Base-by-base conservation (phyloP, 2,888 invertebrate genomes). In the Eupithecia subfuscata region DNA sequence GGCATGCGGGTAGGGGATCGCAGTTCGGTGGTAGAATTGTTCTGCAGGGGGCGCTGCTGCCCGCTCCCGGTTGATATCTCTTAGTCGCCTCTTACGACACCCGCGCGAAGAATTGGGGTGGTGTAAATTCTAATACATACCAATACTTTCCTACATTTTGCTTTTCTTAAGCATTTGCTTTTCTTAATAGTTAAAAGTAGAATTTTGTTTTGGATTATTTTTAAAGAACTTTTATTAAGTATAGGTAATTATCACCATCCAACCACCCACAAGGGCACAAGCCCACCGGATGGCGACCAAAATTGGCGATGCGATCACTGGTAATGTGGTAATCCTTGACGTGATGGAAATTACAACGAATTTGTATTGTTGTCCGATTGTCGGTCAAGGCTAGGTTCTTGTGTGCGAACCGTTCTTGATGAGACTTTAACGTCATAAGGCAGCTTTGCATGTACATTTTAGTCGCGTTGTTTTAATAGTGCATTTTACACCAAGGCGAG, bases 271-370 rank as follows among this genome's bases (percentile, higher is more conserved):
- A n/a, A n/a, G n/a, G n/a, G n/a, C n/a, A 37, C 37, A 9, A 40
- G 4, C n/a, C 40, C 12, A 43, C 40, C 68, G 68, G 68, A 68
- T 45, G 43, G 73, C 70, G 73, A 22, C 71, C 45, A 52, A 45
- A 78, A 74, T 79, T 79, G 77, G 71, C 71, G 71, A 72, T 73
- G 77, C 60, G 74, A 76, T 75, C 64, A 76, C 75, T 63, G 65
- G 73, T 69, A 71, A 81, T 79, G 85, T 67, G 63, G 73, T 67
- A 71, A 81, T 79, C 86, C 86, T 85, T 84, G 85, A 80, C 74
- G 68, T 75, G 71, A 74, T 76, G 73, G 74, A 74, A 77, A 72
- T 80, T 63, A 74, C 74, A 76, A 64, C 56, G 74, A 60, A 74
- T 71, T 81, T 77, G 71, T 75, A 77, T 75, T 77, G 71, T 69